Conservation (phyloP, 2,888 invertebrate genomes). For the Drosophila meridiana region DNA sequence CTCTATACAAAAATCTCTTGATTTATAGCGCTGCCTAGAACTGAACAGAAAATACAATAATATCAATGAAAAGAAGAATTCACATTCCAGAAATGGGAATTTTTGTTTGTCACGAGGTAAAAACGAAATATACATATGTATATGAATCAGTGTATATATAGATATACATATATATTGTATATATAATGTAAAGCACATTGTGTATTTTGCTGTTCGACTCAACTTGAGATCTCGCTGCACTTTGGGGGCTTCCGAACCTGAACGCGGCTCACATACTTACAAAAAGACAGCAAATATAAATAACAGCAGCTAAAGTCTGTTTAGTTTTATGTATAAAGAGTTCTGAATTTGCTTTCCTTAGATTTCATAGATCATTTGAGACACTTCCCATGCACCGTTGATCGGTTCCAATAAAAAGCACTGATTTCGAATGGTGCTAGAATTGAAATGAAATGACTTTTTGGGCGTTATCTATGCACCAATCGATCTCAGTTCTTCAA, state of each 20-base stretch:
- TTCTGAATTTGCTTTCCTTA: neutral
- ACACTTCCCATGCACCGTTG: conserved; percentile 44
- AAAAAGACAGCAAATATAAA: neutral
- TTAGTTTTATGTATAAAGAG: neutral
- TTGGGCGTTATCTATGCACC: conserved; percentile 81
- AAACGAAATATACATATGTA: neutral
- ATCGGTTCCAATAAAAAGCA: conserved; percentile 82
- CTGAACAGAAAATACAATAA: neutral
- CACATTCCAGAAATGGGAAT: neutral
- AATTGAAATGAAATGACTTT: conserved; percentile 55
- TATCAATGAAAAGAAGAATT: neutral
- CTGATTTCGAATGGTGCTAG: conserved; percentile 85
- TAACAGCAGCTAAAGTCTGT: neutral
- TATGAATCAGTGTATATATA: neutral
- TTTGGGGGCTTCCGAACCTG: conserved; percentile 41
- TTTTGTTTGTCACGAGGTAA: neutral
- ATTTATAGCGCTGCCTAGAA: conserved; percentile 3
- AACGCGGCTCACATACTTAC: conserved; percentile 14
- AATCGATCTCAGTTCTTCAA: conserved; percentile 84
- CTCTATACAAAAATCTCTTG: neutral
- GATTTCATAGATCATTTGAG: conserved; percentile 5
- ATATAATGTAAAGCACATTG: conserved; percentile 5
- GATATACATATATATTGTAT: neutral
- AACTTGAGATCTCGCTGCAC: conserved; percentile 33
- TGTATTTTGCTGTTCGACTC: conserved; percentile 3